Conservation (phyloP, 1,140 invertebrate species). For the Musca vetustissima region DNA sequence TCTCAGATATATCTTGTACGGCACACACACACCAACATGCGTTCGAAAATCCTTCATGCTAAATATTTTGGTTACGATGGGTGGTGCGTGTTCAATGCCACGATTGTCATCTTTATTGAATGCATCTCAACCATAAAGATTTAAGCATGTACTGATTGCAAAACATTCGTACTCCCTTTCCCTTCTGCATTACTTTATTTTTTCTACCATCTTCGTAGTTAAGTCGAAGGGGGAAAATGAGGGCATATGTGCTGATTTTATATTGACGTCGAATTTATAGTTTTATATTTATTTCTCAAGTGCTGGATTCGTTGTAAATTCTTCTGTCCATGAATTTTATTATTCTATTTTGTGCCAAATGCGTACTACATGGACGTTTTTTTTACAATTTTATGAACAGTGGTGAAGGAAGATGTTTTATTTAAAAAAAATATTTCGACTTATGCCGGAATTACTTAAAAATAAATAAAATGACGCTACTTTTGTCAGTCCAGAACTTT, state of each 20-base stretch:
- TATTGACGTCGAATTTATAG: slow-evolving; percentile 8
- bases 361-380: background rate
- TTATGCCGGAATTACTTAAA: no score
- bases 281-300: background rate
- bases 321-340: background rate
- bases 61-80: slow-evolving; percentile 14
- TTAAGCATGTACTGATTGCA: slow-evolving; percentile 1
- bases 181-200: background rate
- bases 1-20: no score
- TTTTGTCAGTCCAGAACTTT: no score
- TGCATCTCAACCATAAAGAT: slow-evolving; percentile 13
- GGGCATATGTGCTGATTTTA: slow-evolving; percentile 15
- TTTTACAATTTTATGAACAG: no score
- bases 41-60: background rate
- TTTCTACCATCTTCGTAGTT: background rate
- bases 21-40: background rate
- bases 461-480: no score
- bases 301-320: no score
- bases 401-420: no score
- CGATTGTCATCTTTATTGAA: slow-evolving; percentile 18
- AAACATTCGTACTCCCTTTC: background rate
- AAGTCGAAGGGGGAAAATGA: slow-evolving; percentile 15
- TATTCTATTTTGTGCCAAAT: background rate
- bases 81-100: slow-evolving; percentile 7
- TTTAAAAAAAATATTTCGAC: no score